Base-by-base conservation (phyloP, 2,113 vertebrate species). In the Oryzias javanicus region DNA sequence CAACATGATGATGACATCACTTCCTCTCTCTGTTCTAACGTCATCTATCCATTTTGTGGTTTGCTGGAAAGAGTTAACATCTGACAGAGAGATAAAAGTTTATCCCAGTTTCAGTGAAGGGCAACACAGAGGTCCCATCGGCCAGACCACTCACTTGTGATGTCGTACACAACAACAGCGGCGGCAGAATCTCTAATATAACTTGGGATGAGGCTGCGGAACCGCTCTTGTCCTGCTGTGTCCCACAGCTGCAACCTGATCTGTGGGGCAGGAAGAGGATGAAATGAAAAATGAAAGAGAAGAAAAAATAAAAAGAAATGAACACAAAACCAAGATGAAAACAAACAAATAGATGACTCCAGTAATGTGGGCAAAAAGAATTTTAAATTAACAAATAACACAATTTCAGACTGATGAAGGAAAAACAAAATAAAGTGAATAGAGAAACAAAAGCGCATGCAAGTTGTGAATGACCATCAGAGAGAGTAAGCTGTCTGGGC, bases 1-100 rank as follows among this genome's bases (percentile, higher is more conserved):
- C 87, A 99, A 89, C 97, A 99, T 99, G 72, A 99, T 99, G 73
- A 99, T 99, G 90, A 99, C 97, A 64, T 99, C 97, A 60, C 96
- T 93, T 91, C 97, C 97, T 91, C 97, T 89, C 91, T 99, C 97
- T 70, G 97, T 99, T 90, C 96, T 91, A 86, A 99, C 97, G 5
- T 99, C 97, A 63, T 99, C 97, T 17, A 99, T 99, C 97, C 97
- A 99, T 88, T 99, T 99, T 82, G 97, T 98, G 69, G 97, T 99
- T 91, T 99, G 97, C 88, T 99, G 97, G 91, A 99, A 99, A 24
- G 97, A 99, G 90, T 99, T 99, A 83, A 99, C 95, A 78, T 99
- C 97, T 99, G 82, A 18, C 10, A 49, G 19, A 55, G 12, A 55
- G 20, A 54, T 55, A 59, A 42, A 41, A 10, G 35, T 46, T 18